Evolutionary conservation across 2,888 invertebrate genomes (phyloP), one percentile per base, ranked within the genome.

Genomic region (Oscheius sp.): DNA sequence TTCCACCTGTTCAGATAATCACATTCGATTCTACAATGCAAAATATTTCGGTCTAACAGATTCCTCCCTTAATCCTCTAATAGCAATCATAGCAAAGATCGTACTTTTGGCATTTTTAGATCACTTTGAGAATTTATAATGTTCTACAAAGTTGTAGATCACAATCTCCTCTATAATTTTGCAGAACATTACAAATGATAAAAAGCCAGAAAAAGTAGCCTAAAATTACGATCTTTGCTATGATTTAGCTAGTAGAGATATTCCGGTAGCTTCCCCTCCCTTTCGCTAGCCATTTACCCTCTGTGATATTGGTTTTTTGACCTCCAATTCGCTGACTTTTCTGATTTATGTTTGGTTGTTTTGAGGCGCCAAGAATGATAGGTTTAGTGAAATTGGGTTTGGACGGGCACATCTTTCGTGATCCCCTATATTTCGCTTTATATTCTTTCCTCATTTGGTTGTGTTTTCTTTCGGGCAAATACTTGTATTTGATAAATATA

Each of bases 1-100:
- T 80, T 0, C 75, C 77, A 6, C 80, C 80, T n/a, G 74, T 79
- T 15, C 74, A 53, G 23, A 15, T 17, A 27, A 64, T 69, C 33
- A 48, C 37, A 12, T 64, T 64, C 45, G 29, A 63, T 33, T 42
- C 63, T 12, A 17, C 37, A 6, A 31, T 53, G 17, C 48, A 68
- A 25, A 17, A 15, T 48, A 46, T 61, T 20, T 23, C 29, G 0
- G 17, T 23, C 53, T 31, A 1, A 1, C 33, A 4, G 31, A 23
- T 31, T 29, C n/a, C 31, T 31, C 33, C 31, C 17, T n/a, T n/a
- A n/a, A n/a, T n/a, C n/a, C n/a, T n/a, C n/a, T n/a, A n/a, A n/a
- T n/a, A n/a, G n/a, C n/a, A n/a, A n/a, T n/a, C n/a, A n/a, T n/a
- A n/a, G n/a, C n/a, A n/a, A n/a, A n/a, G n/a, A n/a, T n/a, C n/a